phyloP scores from a whole-genome alignment of 2,113 vertebrate genomes.

The Forbesichthys agassizii region DNA sequence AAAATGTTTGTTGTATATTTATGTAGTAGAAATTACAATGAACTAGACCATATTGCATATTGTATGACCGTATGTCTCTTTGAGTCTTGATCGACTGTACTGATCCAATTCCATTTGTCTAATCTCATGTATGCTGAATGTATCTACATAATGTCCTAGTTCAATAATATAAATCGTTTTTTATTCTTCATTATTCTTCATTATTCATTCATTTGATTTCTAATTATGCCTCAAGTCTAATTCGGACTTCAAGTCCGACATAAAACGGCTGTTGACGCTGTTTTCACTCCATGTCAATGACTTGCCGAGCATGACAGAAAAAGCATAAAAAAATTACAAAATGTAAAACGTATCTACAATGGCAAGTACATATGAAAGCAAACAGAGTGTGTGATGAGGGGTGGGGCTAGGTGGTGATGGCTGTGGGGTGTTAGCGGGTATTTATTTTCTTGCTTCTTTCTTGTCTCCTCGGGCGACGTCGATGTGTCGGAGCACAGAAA shows the following conservation, averaged over 20 bases:
- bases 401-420: constrained; percentile 3
- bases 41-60: no score
- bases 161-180: no score
- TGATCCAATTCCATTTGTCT: neutral
- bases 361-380: constrained; percentile 44
- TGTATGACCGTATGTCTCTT: no score
- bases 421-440: constrained; percentile 40
- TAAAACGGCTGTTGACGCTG: constrained; percentile 23
- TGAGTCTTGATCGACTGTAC: neutral
- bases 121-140: no score
- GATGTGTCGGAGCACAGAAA: constrained; percentile 68
- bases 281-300: constrained; percentile 45
- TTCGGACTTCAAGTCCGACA: constrained; percentile 40
- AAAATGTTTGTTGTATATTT: no score
- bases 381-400: constrained; percentile 12
- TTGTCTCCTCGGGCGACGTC: constrained; percentile 59
- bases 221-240: constrained; percentile 37
- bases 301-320: constrained; percentile 27
- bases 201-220: constrained; percentile 4
- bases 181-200: no score
- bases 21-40: no score
- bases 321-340: neutral
- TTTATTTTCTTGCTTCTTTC: constrained; percentile 47
- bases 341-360: constrained; percentile 21
- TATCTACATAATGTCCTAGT: no score